Base-by-base conservation (phyloP, 2,888 invertebrate genomes). In the Tryphoninae sp. region DNA sequence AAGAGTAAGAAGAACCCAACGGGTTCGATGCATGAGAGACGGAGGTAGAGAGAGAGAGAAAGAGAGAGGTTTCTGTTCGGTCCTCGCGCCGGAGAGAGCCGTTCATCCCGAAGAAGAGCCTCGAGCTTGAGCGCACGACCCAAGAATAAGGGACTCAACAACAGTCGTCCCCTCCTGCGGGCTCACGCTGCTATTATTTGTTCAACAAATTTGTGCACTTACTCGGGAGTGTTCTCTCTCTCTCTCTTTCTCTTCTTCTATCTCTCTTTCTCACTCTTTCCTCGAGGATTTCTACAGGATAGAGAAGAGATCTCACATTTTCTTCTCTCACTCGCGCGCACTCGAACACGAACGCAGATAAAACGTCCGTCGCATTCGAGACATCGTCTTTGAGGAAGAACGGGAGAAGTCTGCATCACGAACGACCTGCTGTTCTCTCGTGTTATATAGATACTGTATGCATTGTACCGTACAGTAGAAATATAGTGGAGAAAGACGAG, bases 131-230 rank as follows among this genome's bases (percentile, higher is more conserved):
- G 73, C 80, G 64, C 82, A 82, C 80, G 82, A 82, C 77, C 80
- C 59, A 71, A 74, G 82, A 80, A 77, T 69, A 62, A 72, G 75
- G 73, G 69, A 77, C 65, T 19, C 74, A 33, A 75, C 79, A 58
- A 40, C 67, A 55, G 68, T 58, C 26, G 68, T 58, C 26, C 16
- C n/a, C 22, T 33, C 42, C 69, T 65, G 68, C 62, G 51, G 62
- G 64, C 61, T 22, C 62, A 55, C 72, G 76, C 77, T 82, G 69
- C 80, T 80, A 77, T 82, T 82, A 82, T 82, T 82, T 82, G 82
- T 82, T 82, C 80, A 80, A 82, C 82, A 82, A 82, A 82, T 82
- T 82, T 82, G 82, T 82, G 82, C 76, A 82, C 80, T 79, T 77
- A 79, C 79, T 80, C 78, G 65, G 53, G 68, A 72, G 74, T 69